Evolutionary conservation across 92 coral and sea anemone species (phyloP).

Genomic region (Blastomussa wellsi): DNA sequence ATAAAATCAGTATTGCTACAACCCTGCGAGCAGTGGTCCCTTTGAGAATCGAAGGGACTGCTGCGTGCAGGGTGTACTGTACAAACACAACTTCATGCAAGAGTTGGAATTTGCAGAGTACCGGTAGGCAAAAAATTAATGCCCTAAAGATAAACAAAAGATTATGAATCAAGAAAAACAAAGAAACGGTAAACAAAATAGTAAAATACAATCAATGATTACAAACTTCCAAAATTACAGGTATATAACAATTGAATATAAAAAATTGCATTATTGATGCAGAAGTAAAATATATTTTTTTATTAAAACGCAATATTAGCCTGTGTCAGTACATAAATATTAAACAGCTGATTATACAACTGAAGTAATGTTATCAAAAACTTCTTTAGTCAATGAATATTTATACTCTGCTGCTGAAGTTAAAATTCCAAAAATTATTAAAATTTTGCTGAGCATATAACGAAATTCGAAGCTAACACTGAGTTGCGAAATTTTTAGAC

Average conservation of each 20-base stretch:
- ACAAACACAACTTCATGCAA: too few species aligned
- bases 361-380: not conserved
- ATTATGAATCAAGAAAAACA: not conserved
- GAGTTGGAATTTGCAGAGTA: not conserved
- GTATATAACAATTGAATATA: not conserved
- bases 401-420: not conserved
- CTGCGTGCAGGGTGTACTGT: too few species aligned
- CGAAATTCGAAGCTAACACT: not conserved
- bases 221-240: not conserved
- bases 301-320: not conserved
- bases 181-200: not conserved
- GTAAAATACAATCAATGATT: not conserved
- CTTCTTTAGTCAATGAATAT: not conserved
- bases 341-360: slow-evolving; percentile 14
- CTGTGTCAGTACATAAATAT: not conserved
- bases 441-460: too few species aligned
- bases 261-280: not conserved
- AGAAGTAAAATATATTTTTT: not conserved
- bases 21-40: too few species aligned
- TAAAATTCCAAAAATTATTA: not conserved
- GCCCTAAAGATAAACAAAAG: not conserved
- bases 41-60: too few species aligned
- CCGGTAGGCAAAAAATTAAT: too few species aligned
- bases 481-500: not conserved
- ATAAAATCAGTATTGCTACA: not conserved